Percentiles rank a stretch among this genome's conserved stretches.
phyloP scores from a whole-genome alignment of 2,888 invertebrate species.

The Cerastis rubricosa region DNA sequence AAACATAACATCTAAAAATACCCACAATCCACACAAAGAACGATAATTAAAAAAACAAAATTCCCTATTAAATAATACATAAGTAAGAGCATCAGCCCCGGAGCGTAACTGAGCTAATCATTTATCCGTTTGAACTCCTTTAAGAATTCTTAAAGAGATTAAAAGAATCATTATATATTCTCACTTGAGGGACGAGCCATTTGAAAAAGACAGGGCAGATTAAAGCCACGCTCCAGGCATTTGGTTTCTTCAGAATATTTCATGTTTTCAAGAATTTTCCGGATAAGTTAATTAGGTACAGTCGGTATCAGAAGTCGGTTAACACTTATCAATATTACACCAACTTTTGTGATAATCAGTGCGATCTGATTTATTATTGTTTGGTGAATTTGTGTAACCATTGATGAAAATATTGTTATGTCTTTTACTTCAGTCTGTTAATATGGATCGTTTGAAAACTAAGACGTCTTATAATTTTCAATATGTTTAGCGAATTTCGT shows the following conservation, averaged over 20 bases:
- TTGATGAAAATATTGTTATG: no score
- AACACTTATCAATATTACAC: no score
- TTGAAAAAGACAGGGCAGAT: conserved; percentile 83
- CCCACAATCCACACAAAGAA: conserved; percentile 19
- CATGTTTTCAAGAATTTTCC: conserved; percentile 35
- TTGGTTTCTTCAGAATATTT: conserved; percentile 48
- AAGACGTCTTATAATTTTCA: no score
- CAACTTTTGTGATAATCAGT: no score
- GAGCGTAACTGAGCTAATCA: conserved; percentile 66
- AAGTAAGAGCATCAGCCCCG: conserved; percentile 43
- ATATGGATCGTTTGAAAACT: no score
- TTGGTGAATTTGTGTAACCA: no score
- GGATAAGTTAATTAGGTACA: conserved; percentile 49
- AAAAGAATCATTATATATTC: conserved; percentile 89
- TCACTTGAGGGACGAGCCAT: conserved; percentile 75
- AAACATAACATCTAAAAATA: conserved; percentile 11
- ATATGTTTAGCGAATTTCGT: no score
- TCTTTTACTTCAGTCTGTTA: no score
- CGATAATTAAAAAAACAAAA: conserved; percentile 65
- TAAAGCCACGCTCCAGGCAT: conserved; percentile 82
- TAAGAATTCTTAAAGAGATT: conserved; percentile 88
- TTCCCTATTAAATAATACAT: conserved; percentile 56
- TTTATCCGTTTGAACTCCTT: conserved; percentile 83
- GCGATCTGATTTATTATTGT: no score
- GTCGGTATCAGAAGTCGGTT: no score